Conservation (phyloP, 1,140 invertebrate genomes). For the Hermetia illucens region DNA sequence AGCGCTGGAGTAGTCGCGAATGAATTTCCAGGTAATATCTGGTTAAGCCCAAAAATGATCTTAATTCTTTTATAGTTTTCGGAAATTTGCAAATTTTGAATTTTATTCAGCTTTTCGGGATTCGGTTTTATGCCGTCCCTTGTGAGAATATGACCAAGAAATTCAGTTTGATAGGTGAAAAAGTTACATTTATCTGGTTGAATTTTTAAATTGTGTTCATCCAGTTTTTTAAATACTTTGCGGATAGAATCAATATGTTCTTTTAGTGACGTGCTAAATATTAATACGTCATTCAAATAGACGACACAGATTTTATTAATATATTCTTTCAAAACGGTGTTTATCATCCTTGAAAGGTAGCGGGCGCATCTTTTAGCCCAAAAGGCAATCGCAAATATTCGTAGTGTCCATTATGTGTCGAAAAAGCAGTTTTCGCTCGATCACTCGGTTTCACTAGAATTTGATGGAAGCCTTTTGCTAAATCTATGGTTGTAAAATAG, state of each 20-base stretch:
- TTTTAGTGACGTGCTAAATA: constrained; percentile 22
- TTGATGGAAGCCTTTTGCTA: constrained; percentile 35
- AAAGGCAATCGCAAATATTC: constrained; percentile 31
- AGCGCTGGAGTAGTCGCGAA: constrained; percentile 8
- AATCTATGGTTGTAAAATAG: constrained; percentile 32
- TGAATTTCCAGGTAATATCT: constrained; percentile 9
- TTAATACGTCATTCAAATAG: constrained; percentile 32
- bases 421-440: constrained; percentile 35
- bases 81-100: constrained; percentile 16
- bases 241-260: constrained; percentile 20
- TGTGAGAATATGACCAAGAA: constrained; percentile 19
- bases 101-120: constrained; percentile 14
- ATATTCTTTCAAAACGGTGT: constrained; percentile 20
- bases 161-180: constrained; percentile 16
- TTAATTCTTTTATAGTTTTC: constrained; percentile 16
- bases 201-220: constrained; percentile 20
- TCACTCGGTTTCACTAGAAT: constrained; percentile 26
- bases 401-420: constrained; percentile 20
- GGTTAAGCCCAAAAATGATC: constrained; percentile 16
- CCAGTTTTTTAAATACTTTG: constrained; percentile 16
- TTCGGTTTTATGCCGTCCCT: constrained; percentile 14
- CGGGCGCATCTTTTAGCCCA: constrained; percentile 29
- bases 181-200: constrained; percentile 20
- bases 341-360: constrained; percentile 33
- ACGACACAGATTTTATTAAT: constrained; percentile 20